A percentile compares a stretch with the other conserved stretches of the same genome.
phyloP scores from a whole-genome alignment of 1,140 invertebrate genomes.

The Hydropsyche tenuis region DNA sequence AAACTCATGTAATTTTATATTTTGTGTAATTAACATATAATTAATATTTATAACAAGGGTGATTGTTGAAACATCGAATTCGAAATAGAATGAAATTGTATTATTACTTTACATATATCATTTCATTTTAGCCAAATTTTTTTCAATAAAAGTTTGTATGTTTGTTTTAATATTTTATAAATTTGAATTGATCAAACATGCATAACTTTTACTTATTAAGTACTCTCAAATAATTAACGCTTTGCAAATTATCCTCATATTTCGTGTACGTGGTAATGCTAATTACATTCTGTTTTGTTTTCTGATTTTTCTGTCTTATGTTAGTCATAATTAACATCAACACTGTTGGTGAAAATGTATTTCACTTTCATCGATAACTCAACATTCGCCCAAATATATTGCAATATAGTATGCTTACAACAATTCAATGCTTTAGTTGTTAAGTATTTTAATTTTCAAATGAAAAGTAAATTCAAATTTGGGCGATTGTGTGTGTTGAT shows the following conservation, averaged over 20 bases:
- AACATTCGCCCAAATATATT: slow-evolving; percentile 39
- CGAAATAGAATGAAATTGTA: slow-evolving; percentile 29
- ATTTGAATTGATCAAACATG: not conserved
- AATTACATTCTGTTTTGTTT: slow-evolving; percentile 26
- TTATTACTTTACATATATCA: not conserved
- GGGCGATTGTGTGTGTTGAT: slow-evolving; percentile 51
- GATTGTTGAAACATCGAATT: slow-evolving; percentile 35
- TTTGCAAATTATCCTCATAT: not conserved
- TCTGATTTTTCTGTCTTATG: slow-evolving; percentile 15
- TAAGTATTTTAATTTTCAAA: slow-evolving; percentile 5
- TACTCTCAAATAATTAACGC: not conserved
- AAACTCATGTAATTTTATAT: not conserved
- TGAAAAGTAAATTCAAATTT: slow-evolving; percentile 38
- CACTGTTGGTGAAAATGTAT: slow-evolving; percentile 33
- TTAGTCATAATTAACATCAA: slow-evolving; percentile 36
- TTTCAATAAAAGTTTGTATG: not conserved
- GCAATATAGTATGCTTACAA: slow-evolving; percentile 51
- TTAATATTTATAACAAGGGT: slow-evolving; percentile 27
- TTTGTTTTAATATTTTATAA: not conserved
- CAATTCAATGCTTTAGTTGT: slow-evolving; percentile 7
- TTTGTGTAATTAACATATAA: not conserved
- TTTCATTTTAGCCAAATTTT: not conserved
- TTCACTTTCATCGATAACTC: slow-evolving; percentile 33
- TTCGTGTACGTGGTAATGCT: not conserved
- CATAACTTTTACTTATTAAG: not conserved